Base-by-base conservation (phyloP, 2,888 invertebrate species). In the Limenitis camilla region DNA sequence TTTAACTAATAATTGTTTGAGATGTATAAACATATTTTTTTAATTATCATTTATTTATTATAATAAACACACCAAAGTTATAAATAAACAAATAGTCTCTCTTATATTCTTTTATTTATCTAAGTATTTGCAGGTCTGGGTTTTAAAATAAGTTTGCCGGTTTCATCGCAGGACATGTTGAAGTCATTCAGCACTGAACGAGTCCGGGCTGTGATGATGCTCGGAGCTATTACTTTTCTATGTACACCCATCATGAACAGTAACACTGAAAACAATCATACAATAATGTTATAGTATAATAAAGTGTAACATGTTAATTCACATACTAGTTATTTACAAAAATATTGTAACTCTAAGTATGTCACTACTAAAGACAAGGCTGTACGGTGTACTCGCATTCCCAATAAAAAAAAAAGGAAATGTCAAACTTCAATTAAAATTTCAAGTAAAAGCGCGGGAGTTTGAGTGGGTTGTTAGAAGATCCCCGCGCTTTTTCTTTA, bases 151-250 rank as follows among this genome's bases (percentile, higher is more conserved):
- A 98, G 89, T 83, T 97, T 97, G 53, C 98, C 98, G 31, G 96
- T 96, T 74, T 98, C 97, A 74, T 98, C 98, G 81, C 98, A 98
- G 28, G 97, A 97, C 97, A 98, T 98, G 81, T 98, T 98, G 80
- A 97, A 98, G 81, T 98, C 98, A 40, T 93, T 93, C 49, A 98
- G 89, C 1, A 98, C 97, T 46, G 92, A 92, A 54, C 98, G 89
- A 40, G 97, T 96, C 60, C 98, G 89, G 0, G 96, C 93, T 0
- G 97, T 97, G 65, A 98, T 96, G 61, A 98, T 98, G 64, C 96
- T 96, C 0, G 98, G 97, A 5, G 98, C 98, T 60, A 99, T 96
- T 8, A 99, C 98, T 74, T 97, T 90, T 76, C 97, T 95, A 76
- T 99, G 99, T 43, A 98, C 96, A 35, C 99, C 99, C 85, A 94